Conservation (phyloP, 2,797 vertebrate genomes). For the Trematomus bernacchii region DNA sequence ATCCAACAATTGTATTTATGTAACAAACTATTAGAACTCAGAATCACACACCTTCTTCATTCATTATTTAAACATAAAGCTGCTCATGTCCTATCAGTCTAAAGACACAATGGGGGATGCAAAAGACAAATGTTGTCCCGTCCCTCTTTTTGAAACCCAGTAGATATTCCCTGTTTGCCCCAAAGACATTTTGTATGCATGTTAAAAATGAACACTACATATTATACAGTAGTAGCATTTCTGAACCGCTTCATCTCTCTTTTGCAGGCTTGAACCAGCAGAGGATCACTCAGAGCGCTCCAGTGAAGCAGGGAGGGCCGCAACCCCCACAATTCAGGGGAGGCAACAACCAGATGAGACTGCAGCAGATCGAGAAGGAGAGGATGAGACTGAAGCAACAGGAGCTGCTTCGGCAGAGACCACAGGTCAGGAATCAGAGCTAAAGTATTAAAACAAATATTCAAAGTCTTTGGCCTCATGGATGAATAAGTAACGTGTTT, state of each 20-base stretch:
- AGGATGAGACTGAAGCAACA: constrained; percentile 95
- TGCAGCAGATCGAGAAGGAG: constrained; percentile 98
- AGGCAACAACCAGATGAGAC: constrained; percentile 89
- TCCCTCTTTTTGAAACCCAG: not conserved
- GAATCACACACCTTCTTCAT: no score
- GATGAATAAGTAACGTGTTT: not conserved
- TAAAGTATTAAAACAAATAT: not conserved
- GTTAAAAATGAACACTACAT: not conserved
- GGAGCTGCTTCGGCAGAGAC: constrained; percentile 97
- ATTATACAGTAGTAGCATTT: not conserved
- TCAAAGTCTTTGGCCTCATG: not conserved
- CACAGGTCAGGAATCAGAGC: constrained; percentile 90
- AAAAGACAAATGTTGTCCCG: not conserved
- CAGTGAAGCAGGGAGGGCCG: constrained; percentile 91
- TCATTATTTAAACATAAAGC: not conserved
- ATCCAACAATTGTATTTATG: no score
- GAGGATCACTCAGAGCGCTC: constrained; percentile 94
- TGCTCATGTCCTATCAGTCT: not conserved
- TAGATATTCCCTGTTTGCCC: not conserved
- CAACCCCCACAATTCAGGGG: constrained; percentile 89
- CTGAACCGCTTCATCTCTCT: constrained; percentile 27
- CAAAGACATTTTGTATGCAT: not conserved
- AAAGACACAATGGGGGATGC: not conserved
- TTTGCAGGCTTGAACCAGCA: constrained; percentile 93
- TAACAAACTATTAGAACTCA: no score